A percentile compares a stretch with the other conserved stretches of the same genome.
These are phyloP conservation scores for Mesocentrotus franciscanus DNA, from an alignment of 53 echinoderm and acorn worm genomes.

Conservation along the genomic window DNA sequence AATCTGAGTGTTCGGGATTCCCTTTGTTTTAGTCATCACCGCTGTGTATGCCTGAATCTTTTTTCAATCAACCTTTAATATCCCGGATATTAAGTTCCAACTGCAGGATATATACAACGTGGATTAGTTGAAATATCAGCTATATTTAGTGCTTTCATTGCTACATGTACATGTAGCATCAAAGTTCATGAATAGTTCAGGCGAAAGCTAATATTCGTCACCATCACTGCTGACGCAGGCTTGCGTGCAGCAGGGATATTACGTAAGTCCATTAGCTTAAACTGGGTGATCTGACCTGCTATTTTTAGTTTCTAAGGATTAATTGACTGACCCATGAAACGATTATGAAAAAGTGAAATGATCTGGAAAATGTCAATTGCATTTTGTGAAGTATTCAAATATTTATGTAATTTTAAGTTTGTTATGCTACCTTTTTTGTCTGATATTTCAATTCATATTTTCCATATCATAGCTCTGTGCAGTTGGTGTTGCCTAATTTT, in stretches of 20 bases:
- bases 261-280: background rate
- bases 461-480: background rate
- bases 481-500: background rate
- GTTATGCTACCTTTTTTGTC: background rate
- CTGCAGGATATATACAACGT: background rate
- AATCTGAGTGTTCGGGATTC: background rate
- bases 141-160: background rate
- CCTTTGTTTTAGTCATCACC: slow-evolving; percentile 34
- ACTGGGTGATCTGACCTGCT: background rate
- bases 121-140: slow-evolving; percentile 12
- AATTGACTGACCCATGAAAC: background rate
- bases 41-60: background rate
- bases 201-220: background rate
- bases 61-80: slow-evolving; percentile 21
- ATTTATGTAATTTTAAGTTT: background rate
- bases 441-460: background rate
- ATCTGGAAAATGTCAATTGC: background rate
- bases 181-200: slow-evolving; percentile 14
- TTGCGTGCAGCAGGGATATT: background rate
- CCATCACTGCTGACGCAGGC: background rate
- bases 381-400: background rate
- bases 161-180: background rate
- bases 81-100: background rate
- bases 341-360: background rate
- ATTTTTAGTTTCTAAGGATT: background rate